Evolutionary conservation across 2,113 vertebrate species (phyloP).

Genomic region (Arenaria interpres): DNA sequence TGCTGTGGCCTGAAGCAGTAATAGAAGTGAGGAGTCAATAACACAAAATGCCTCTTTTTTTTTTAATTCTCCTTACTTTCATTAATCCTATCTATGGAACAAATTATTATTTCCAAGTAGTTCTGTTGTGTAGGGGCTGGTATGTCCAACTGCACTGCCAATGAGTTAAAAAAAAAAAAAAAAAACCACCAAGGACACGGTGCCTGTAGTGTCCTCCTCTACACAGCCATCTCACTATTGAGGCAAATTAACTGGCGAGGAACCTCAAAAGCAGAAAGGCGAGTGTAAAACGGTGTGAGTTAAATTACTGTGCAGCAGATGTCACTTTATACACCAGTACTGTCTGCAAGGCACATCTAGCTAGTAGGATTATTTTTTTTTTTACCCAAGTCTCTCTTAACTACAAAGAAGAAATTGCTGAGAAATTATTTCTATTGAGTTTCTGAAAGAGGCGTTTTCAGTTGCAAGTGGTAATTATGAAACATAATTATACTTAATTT

Average conservation of each 20-base stretch:
- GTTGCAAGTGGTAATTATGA: conserved; percentile 52
- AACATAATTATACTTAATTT: conserved; percentile 54
- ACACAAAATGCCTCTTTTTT: not conserved
- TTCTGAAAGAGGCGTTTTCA: conserved; percentile 39
- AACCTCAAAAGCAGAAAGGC: not conserved
- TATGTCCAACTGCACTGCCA: not conserved
- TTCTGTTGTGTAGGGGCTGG: not conserved
- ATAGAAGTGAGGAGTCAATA: not conserved
- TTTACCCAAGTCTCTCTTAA: not conserved
- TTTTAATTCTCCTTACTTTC: not conserved
- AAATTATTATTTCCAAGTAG: not conserved
- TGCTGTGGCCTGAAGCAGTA: not conserved
- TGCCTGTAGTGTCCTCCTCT: not conserved
- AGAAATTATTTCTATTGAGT: conserved; percentile 16
- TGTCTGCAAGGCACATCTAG: not conserved
- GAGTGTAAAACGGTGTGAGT: not conserved
- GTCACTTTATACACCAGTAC: not conserved
- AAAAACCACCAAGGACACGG: not conserved
- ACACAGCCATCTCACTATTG: not conserved
- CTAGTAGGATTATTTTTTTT: not conserved
- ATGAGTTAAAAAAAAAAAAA: not conserved
- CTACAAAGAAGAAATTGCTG: conserved; percentile 23
- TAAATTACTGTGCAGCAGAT: not conserved
- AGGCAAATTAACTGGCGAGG: not conserved
- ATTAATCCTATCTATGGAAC: not conserved